Percentiles rank a stretch among this genome's conserved stretches.
Conservation (phyloP, 2,113 vertebrate genomes). For the Regulus satrapa region DNA sequence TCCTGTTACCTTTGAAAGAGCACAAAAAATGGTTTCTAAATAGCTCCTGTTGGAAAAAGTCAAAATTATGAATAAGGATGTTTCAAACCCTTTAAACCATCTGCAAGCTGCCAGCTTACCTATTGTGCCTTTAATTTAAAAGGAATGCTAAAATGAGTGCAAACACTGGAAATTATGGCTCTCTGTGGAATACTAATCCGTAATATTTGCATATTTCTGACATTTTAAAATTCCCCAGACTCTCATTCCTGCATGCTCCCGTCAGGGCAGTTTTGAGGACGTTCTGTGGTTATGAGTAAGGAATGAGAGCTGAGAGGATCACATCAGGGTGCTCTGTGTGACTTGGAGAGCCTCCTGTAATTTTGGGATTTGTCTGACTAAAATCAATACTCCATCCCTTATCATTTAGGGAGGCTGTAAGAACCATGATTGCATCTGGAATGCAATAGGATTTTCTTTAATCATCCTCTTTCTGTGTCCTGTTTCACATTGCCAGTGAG, state of each 20-base stretch:
- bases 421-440: background rate
- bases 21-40: background rate
- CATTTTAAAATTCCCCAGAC: constrained; percentile 3
- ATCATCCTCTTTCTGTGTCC: fast-evolving
- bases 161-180: constrained; percentile 44
- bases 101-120: constrained; percentile 7
- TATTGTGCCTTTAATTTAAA: constrained; percentile 57
- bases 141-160: constrained; percentile 27
- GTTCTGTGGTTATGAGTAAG: background rate
- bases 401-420: background rate
- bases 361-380: background rate
- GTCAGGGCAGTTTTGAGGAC: background rate
- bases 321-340: background rate
- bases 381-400: background rate
- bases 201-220: constrained; percentile 25
- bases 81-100: constrained; percentile 27
- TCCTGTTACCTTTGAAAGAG: background rate
- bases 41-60: background rate
- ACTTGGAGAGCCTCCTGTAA: background rate
- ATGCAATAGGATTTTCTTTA: background rate
- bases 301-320: background rate
- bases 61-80: background rate
- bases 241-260: background rate
- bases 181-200: background rate
- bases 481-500: background rate